Conservation (phyloP, 2,797 vertebrate genomes). For the Enteromius afrohamiltoni region DNA sequence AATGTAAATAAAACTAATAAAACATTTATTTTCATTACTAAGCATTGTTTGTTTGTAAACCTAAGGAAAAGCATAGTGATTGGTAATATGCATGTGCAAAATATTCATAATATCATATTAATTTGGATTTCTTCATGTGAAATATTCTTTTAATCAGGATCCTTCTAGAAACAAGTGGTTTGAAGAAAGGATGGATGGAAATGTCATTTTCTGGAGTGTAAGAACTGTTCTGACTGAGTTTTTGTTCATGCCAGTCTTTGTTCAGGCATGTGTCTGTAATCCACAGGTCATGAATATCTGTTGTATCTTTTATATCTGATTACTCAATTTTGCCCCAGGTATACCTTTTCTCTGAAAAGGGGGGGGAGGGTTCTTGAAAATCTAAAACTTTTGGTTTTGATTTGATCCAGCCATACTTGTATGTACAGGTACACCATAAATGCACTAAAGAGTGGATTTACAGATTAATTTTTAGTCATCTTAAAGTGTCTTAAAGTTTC, state of each 20-base stretch:
- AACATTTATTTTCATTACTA: neutral
- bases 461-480: neutral
- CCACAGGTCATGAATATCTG: neutral
- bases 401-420: neutral
- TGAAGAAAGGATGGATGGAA: neutral
- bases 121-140: neutral
- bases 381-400: neutral
- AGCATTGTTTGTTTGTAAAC: neutral
- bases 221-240: neutral
- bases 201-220: neutral
- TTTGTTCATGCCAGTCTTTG: neutral
- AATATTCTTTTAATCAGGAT: neutral
- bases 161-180: neutral
- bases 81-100: neutral
- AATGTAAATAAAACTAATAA: neutral
- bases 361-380: neutral
- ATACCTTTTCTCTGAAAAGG: neutral
- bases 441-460: neutral
- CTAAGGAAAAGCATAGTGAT: neutral
- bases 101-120: neutral
- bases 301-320: conserved; percentile 3
- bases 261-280: conserved; percentile 11
- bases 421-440: neutral
- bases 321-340: neutral
- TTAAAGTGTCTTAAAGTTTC: neutral